Evolutionary conservation across 92 coral and sea anemone species (phyloP).

Genomic region (Bergia puertoricense): DNA sequence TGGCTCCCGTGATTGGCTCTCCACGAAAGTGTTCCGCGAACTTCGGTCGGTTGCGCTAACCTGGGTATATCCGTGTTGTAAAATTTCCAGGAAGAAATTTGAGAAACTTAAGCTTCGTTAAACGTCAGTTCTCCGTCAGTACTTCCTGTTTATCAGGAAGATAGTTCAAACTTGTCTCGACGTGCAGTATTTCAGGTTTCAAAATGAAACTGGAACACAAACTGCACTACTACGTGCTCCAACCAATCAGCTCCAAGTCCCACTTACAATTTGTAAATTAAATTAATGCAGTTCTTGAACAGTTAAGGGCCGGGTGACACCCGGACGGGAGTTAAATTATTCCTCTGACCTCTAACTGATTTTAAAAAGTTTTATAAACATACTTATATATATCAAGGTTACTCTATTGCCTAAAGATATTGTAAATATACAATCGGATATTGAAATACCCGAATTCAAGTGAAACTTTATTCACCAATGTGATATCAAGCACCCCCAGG

Average conservation of each 20-base stretch:
- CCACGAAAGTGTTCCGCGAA: neutral
- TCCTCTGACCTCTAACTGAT: no score
- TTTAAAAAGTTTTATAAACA: no score
- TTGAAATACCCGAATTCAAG: no score
- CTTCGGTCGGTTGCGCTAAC: neutral
- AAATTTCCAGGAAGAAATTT: slow-evolving; percentile 4
- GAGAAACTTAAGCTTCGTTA: neutral
- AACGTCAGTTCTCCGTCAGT: neutral
- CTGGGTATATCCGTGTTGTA: neutral
- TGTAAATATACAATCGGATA: no score
- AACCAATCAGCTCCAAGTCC: no score
- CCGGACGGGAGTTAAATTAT: no score
- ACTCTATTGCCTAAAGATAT: no score
- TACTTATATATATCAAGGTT: no score
- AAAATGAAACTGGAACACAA: neutral
- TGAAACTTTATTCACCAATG: no score
- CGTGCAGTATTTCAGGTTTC: slow-evolving; percentile 8
- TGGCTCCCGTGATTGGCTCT: neutral
- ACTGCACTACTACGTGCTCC: neutral
- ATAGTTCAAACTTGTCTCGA: neutral
- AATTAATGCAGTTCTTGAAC: no score
- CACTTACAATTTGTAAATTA: no score
- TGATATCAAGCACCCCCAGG: neutral
- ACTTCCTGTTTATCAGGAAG: slow-evolving; percentile 29
- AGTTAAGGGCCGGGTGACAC: no score